phyloP scores from a whole-genome alignment of 1,140 invertebrate genomes.

The Pseudomyrmex sp. region DNA sequence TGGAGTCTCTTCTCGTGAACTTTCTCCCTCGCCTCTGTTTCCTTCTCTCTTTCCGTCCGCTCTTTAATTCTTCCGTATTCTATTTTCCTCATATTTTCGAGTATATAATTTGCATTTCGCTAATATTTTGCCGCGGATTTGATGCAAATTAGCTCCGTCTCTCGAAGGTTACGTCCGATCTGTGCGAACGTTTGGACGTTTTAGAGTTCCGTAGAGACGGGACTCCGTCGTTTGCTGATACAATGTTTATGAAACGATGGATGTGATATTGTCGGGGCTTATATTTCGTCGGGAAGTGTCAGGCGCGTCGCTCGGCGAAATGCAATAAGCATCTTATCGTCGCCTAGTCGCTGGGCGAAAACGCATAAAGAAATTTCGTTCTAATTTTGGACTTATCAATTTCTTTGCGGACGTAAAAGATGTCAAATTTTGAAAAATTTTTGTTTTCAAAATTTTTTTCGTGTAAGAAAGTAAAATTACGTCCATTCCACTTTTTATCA shows the following conservation, averaged over 20 bases:
- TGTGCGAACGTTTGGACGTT: background rate
- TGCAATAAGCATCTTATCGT: constrained; percentile 52
- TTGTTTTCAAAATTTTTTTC: too few species aligned
- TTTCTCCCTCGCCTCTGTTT: too few species aligned
- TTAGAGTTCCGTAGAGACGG: background rate
- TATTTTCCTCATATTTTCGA: too few species aligned
- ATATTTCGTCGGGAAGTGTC: constrained; percentile 48
- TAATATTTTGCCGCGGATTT: too few species aligned
- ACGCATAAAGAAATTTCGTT: background rate
- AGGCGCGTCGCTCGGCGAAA: constrained; percentile 34
- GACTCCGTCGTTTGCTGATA: constrained; percentile 33
- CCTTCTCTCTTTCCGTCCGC: too few species aligned
- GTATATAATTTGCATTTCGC: too few species aligned
- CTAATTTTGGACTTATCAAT: background rate
- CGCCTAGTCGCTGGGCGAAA: constrained; percentile 10
- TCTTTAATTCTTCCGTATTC: too few species aligned
- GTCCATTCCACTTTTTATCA: background rate
- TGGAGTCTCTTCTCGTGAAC: too few species aligned
- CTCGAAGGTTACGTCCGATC: background rate
- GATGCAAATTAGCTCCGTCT: background rate
- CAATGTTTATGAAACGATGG: constrained; percentile 55
- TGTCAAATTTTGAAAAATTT: too few species aligned
- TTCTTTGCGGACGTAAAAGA: background rate
- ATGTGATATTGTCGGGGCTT: constrained; percentile 47
- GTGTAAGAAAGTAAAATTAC: background rate